Percentiles rank a stretch among this genome's conserved stretches.
Conservation (phyloP, 2,797 vertebrate species). For the Hyperoplus immaculatus region DNA sequence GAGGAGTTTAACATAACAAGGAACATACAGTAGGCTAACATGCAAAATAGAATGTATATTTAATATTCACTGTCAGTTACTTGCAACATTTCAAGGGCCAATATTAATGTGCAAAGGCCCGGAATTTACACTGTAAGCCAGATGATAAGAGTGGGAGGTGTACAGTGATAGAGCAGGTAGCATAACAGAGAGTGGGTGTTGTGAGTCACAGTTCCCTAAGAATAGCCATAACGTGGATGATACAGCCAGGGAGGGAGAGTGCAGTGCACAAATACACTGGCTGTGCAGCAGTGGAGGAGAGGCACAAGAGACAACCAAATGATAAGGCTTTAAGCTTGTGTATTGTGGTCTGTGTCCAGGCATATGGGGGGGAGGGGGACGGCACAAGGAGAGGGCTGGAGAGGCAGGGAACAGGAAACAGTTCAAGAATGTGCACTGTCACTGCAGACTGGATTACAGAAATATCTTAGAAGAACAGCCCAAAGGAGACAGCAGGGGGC, state of each 20-base stretch:
- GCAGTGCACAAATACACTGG: conserved; percentile 21
- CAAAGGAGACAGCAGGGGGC: conserved; percentile 75
- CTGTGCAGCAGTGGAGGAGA: conserved; percentile 30
- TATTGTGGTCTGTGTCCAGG: conserved; percentile 12
- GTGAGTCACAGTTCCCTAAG: conserved; percentile 70
- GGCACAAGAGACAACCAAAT: background rate
- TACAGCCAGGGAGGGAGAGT: conserved; percentile 25
- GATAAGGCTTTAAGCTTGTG: conserved; percentile 18
- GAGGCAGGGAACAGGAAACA: conserved; percentile 32
- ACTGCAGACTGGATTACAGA: conserved; percentile 63
- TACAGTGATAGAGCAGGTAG: conserved; percentile 65
- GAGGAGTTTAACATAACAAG: conserved; percentile 17
- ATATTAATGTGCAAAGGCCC: conserved; percentile 27
- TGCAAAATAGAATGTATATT: background rate
- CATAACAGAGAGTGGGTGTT: conserved; percentile 64
- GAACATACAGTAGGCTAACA: background rate
- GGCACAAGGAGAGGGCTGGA: conserved; percentile 10
- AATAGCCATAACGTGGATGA: conserved; percentile 57
- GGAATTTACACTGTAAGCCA: conserved; percentile 52
- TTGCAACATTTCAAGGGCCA: conserved; percentile 7
- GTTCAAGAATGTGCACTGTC: conserved; percentile 77
- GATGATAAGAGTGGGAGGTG: conserved; percentile 61
- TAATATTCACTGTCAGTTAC: conserved; percentile 17
- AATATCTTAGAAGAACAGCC: conserved; percentile 35
- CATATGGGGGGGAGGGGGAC: conserved; percentile 15